Conservation (phyloP, 2,113 vertebrate genomes). For the Typhlomys cinereus region DNA sequence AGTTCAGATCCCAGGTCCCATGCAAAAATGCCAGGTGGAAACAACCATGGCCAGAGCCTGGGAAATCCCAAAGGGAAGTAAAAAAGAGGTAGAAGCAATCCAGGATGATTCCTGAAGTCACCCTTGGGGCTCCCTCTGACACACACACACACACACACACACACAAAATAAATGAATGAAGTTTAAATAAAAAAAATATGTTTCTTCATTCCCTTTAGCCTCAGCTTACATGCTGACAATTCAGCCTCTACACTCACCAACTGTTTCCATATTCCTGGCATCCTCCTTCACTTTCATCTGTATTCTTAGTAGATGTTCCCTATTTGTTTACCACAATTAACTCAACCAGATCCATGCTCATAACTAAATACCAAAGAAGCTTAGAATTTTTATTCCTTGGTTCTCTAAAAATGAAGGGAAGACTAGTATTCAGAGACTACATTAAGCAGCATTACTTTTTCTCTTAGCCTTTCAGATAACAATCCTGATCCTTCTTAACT, state of each 20-base stretch:
- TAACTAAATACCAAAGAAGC: neutral
- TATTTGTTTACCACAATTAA: neutral
- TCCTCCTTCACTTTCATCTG: neutral
- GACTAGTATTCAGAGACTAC: neutral
- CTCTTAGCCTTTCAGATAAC: neutral
- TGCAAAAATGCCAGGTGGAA: too few relatives aligned
- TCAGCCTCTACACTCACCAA: neutral
- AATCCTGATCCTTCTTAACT: neutral
- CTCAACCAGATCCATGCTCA: neutral
- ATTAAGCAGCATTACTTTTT: constrained; percentile 20
- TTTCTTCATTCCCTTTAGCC: neutral
- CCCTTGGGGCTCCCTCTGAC: too few relatives aligned
- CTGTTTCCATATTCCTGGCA: neutral
- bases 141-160: too few relatives aligned
- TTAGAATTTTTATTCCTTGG: too few relatives aligned
- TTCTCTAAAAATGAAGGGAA: neutral
- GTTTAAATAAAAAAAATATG: too few relatives aligned
- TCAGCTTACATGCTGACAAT: neutral
- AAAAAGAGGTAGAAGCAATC: too few relatives aligned
- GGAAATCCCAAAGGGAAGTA: too few relatives aligned
- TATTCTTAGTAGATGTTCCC: neutral
- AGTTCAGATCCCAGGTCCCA: too few relatives aligned
- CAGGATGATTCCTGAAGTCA: too few relatives aligned
- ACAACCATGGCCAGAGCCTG: too few relatives aligned
- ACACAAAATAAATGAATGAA: too few relatives aligned